Percentiles rank a stretch among this genome's conserved stretches.
Conservation (phyloP, 1,140 invertebrate genomes). For the Lamellibrachia luymesi region DNA sequence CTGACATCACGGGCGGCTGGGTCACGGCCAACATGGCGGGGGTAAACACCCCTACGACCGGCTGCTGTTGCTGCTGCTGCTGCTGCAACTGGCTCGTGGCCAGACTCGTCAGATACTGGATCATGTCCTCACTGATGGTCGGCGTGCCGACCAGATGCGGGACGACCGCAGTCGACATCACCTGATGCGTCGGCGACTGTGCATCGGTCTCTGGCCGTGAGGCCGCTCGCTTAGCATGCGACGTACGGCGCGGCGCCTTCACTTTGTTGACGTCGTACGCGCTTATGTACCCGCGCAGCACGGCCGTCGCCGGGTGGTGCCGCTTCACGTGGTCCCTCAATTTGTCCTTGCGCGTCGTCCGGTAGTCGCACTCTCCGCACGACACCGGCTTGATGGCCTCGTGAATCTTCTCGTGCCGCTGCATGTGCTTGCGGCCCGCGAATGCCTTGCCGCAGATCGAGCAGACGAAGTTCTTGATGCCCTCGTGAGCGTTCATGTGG, state of each 20-base stretch:
- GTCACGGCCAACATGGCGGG: not conserved
- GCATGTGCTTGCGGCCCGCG: slow-evolving; percentile 15
- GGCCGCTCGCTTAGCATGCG: not conserved
- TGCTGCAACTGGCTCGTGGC: not conserved
- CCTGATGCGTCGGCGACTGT: not conserved
- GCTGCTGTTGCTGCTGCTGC: not conserved
- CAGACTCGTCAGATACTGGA: slow-evolving; percentile 9
- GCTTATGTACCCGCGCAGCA: not conserved
- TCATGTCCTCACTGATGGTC: slow-evolving; percentile 7
- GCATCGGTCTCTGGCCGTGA: not conserved
- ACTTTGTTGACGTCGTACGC: not conserved
- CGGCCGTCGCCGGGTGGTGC: not conserved
- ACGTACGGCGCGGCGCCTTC: not conserved
- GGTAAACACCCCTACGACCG: not conserved
- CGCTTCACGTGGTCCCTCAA: slow-evolving; percentile 7
- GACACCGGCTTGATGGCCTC: not conserved
- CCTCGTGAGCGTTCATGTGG: slow-evolving; percentile 10
- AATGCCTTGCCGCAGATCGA: slow-evolving; percentile 18
- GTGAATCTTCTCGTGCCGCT: slow-evolving; percentile 14
- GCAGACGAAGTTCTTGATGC: slow-evolving; percentile 13
- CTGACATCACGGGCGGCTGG: not conserved
- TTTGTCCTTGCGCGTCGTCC: slow-evolving; percentile 17
- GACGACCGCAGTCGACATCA: not conserved
- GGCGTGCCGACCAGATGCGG: not conserved
- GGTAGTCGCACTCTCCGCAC: slow-evolving; percentile 8